Evolutionary conservation across 2,888 invertebrate genomes (phyloP).

Genomic region (Apotomis turbidana): DNA sequence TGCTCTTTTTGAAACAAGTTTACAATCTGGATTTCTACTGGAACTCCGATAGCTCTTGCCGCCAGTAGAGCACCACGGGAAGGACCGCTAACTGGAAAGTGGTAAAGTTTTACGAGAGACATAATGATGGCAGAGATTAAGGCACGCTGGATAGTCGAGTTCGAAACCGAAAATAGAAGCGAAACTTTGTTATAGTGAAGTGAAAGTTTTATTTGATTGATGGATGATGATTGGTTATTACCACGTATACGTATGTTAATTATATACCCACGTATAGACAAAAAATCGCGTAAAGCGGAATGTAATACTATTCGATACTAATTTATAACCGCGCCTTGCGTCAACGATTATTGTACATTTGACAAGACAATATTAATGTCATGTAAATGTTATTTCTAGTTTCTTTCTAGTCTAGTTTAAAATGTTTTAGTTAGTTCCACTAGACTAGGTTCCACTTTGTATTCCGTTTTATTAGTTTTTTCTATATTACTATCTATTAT

Average conservation of each 20-base stretch:
- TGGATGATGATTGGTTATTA: too few species aligned
- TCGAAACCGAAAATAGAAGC: not conserved
- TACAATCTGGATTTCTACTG: slow-evolving; percentile 76
- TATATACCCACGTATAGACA: too few species aligned
- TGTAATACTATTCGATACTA: not conserved
- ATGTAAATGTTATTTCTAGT: not conserved
- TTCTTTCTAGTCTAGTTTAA: not conserved
- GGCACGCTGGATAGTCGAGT: not conserved
- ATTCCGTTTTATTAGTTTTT: not conserved
- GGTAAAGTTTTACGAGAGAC: slow-evolving; percentile 77
- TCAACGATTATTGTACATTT: too few species aligned
- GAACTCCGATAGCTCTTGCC: slow-evolving; percentile 83
- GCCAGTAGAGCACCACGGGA: slow-evolving; percentile 85
- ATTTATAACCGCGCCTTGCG: not conserved
- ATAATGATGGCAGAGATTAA: slow-evolving; percentile 1
- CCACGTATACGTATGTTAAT: too few species aligned
- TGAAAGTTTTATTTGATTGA: not conserved
- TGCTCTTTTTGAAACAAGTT: slow-evolving; percentile 85
- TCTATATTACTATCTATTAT: not conserved
- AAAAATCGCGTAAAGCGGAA: too few species aligned
- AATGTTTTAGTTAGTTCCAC: not conserved
- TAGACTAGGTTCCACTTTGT: not conserved
- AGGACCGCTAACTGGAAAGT: slow-evolving; percentile 85
- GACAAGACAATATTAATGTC: not conserved
- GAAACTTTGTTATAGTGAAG: not conserved